Conservation (phyloP, 2,113 vertebrate genomes). For the Sinocyclocheilus anshuiensis region DNA sequence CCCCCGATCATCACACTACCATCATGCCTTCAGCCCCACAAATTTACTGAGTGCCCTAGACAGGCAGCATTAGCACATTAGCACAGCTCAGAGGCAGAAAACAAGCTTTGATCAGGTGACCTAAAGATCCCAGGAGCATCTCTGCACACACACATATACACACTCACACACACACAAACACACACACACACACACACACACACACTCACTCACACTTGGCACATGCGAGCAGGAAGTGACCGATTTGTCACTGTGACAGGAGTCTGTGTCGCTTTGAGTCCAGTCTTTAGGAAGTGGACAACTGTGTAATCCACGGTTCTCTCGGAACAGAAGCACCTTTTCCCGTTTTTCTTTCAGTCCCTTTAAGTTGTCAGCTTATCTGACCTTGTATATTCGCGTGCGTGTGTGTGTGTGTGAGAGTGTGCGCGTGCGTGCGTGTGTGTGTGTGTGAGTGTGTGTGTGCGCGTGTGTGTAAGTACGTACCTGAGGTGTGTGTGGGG, state of each 20-base stretch:
- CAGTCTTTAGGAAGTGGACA: neutral
- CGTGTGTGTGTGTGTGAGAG: neutral
- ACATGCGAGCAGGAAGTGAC: no score
- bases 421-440: neutral
- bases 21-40: constrained; percentile 2
- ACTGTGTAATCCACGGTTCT: neutral
- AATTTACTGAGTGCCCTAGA: neutral
- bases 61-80: neutral
- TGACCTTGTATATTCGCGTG: neutral
- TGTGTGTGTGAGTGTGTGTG: neutral
- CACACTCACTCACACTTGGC: neutral
- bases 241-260: neutral
- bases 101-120: neutral
- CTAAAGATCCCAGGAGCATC: no score
- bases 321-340: neutral
- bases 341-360: neutral
- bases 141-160: no score
- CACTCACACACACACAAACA: neutral
- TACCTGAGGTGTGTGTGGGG: constrained; percentile 82
- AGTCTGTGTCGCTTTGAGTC: neutral
- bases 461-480: constrained; percentile 27
- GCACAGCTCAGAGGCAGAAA: neutral
- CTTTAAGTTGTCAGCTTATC: neutral
- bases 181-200: constrained; percentile 55
- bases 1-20: neutral